These are phyloP conservation scores for Trichopria drosophilae DNA, from an alignment of 2,888 invertebrate genomes.

Conservation along the genomic window DNA sequence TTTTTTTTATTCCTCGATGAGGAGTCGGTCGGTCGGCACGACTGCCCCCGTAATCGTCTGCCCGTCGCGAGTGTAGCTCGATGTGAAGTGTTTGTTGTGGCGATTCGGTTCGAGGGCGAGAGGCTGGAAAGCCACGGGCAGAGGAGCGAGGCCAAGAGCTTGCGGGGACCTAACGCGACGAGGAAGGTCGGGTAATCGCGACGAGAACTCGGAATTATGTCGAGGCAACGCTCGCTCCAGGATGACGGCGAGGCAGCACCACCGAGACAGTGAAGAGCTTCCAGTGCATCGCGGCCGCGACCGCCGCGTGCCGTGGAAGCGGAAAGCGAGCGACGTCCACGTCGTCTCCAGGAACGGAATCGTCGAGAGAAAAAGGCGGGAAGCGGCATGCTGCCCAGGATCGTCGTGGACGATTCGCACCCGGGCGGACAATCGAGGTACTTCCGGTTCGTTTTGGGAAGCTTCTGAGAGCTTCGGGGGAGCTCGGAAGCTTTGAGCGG, in stretches of 20 bases:
- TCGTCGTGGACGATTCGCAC: background rate
- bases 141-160: constrained; percentile 5
- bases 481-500: background rate
- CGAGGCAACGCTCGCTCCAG: constrained; percentile 3
- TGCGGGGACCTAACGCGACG: background rate
- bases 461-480: background rate
- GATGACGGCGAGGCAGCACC: constrained; percentile 8
- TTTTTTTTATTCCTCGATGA: too few relatives aligned
- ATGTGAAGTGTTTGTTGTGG: too few relatives aligned
- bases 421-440: background rate
- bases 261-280: background rate
- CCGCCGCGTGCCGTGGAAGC: background rate
- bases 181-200: background rate
- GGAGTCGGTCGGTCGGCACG: too few relatives aligned
- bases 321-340: background rate
- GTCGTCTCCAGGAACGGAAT: background rate
- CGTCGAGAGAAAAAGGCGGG: background rate
- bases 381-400: background rate
- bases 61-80: too few relatives aligned
- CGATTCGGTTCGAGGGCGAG: background rate
- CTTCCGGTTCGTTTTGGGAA: too few relatives aligned
- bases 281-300: background rate
- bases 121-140: too few relatives aligned
- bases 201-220: constrained; percentile 1
- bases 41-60: too few relatives aligned